Evolutionary conservation across 2,888 invertebrate species (phyloP), one percentile per base, ranked within the genome.

Genomic region (Eupithecia exiguata): DNA sequence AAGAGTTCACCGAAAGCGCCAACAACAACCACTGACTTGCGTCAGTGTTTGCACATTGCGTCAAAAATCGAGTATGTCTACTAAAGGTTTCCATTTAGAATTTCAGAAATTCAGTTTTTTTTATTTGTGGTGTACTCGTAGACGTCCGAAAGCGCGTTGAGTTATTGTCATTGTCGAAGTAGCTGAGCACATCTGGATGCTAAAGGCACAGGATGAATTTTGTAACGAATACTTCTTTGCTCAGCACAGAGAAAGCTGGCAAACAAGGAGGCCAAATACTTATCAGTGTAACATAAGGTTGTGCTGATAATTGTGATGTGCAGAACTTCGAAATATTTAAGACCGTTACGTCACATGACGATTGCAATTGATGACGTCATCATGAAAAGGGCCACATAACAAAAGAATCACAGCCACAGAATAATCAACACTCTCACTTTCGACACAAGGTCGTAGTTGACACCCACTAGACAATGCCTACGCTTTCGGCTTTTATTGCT

Each of bases 371-470:
- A 66, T 75, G 72, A 71, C 72, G 74, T 74, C 77, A 78, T 72
- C 38, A 46, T 30, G 12, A 43, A 38, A 86, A 86, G 87, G 88
- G 88, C 83, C 72, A 78, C 78, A 71, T 80, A 77, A 84, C 83
- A 84, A 84, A 84, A 84, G 83, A 87, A 85, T 84, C 82, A 85
- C 80, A 76, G 74, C 74, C 79, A 74, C 78, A 80, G 71, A 74
- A 70, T 74, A 74, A 68, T 78, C 79, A 84, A 80, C 80, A 86
- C 84, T 87, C 85, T 89, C 84, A 87, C 89, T 90, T 88, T 89
- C 88, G 80, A 86, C 80, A 81, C 86, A 88, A 90, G 90, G 90
- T 84, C 89, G 77, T 69, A 70, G 75, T 77, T 69, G 72, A 84
- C 88, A 81, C 89, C 89, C 86, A 89, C 89, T 76, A 38, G 61